Percentiles rank a stretch among this genome's conserved stretches.
phyloP scores from a whole-genome alignment of 2,113 vertebrate genomes.

The Scopus umbretta region DNA sequence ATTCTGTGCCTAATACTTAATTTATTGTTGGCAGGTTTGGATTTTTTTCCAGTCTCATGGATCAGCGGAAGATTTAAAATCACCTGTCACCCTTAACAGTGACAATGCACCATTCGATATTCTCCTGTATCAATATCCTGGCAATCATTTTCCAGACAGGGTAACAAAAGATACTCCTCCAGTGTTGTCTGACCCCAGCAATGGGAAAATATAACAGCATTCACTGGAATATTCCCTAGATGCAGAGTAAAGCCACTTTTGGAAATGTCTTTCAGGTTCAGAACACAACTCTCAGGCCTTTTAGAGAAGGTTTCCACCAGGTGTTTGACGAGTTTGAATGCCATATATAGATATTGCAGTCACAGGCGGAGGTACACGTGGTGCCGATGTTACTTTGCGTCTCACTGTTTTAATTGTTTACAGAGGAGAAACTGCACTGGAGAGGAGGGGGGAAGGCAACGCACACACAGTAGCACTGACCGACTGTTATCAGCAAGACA shows the following conservation, averaged over 20 bases:
- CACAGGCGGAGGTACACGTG: background rate
- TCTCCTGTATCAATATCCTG: background rate
- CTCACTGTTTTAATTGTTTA: background rate
- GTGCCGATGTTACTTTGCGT: background rate
- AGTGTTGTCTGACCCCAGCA: background rate
- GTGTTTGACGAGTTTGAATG: background rate
- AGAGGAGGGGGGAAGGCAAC: constrained; percentile 15
- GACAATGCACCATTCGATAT: background rate
- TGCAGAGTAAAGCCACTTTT: background rate
- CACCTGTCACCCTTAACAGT: background rate
- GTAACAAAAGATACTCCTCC: background rate
- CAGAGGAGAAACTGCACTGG: background rate
- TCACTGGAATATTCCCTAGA: background rate
- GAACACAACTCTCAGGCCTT: background rate
- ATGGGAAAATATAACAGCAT: background rate
- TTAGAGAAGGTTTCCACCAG: background rate
- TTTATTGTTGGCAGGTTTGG: background rate
- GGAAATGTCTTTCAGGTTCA: background rate
- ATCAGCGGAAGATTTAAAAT: background rate
- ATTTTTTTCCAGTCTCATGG: background rate
- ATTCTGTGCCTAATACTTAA: background rate
- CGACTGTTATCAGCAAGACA: constrained; percentile 38
- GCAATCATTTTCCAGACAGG: background rate
- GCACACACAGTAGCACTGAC: background rate
- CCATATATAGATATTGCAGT: background rate